Percentiles rank a stretch among this genome's conserved stretches.
These are phyloP conservation scores for Miniopterus natalensis DNA, from an alignment of 2,113 vertebrate genomes.

Conservation along the genomic window DNA sequence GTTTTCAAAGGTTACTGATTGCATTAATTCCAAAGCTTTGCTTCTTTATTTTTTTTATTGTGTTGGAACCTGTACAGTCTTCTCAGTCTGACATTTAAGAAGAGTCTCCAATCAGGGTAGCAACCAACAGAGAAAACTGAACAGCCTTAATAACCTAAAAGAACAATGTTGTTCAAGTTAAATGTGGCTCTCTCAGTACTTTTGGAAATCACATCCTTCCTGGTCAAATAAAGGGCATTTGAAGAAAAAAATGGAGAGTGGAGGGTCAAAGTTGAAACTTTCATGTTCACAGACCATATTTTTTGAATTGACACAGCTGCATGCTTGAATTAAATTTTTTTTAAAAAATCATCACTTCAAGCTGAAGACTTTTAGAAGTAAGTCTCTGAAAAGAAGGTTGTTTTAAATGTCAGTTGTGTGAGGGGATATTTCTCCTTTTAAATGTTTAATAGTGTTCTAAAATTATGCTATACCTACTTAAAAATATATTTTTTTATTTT, in stretches of 20 bases:
- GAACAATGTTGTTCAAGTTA: slow-evolving; percentile 70
- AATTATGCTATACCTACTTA: neutral
- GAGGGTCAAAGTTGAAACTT: neutral
- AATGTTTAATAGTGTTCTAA: slow-evolving; percentile 2
- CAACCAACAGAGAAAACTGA: slow-evolving; percentile 70
- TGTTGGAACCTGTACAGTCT: slow-evolving; percentile 37
- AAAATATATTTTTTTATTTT: neutral
- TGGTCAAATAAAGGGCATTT: slow-evolving; percentile 56
- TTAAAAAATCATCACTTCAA: neutral
- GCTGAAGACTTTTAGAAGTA: slow-evolving; percentile 32
- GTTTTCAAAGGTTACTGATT: slow-evolving; percentile 62
- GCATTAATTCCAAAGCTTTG: slow-evolving; percentile 64
- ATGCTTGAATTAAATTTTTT: slow-evolving; percentile 34
- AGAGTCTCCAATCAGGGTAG: slow-evolving; percentile 51
- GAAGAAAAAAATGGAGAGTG: slow-evolving; percentile 11
- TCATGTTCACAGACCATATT: neutral
- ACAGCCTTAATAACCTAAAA: slow-evolving; percentile 65
- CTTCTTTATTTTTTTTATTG: neutral
- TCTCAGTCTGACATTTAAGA: slow-evolving; percentile 73
- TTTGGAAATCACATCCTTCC: slow-evolving; percentile 69
- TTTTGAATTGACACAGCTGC: neutral
- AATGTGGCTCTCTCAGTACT: slow-evolving; percentile 44
- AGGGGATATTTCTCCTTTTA: neutral
- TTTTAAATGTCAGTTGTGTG: neutral
- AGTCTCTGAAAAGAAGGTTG: slow-evolving; percentile 17